Conservation (phyloP, 1,140 invertebrate species). For the Asobara japonica region DNA sequence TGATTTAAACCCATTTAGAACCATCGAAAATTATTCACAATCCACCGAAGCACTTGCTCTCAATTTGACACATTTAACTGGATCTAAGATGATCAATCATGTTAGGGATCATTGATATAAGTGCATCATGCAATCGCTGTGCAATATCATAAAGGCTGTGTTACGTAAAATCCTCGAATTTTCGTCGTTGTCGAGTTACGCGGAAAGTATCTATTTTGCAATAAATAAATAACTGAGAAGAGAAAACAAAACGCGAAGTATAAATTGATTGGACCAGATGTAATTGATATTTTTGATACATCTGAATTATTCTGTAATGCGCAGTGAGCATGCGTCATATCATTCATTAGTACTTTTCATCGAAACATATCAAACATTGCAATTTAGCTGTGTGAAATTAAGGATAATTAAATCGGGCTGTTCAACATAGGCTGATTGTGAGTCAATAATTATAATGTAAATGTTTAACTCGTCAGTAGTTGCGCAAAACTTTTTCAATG, state of each 20-base stretch:
- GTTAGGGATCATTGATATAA: too few relatives aligned
- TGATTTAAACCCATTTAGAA: too few relatives aligned
- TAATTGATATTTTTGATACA: constrained; percentile 48
- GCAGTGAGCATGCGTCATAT: constrained; percentile 37
- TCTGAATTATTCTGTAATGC: constrained; percentile 47
- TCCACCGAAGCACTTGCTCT: too few relatives aligned
- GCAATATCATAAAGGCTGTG: constrained; percentile 16
- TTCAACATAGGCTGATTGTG: not conserved
- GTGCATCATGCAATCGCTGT: not conserved
- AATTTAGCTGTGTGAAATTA: not conserved
- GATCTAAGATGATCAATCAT: too few relatives aligned
- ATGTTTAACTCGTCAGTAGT: too few relatives aligned
- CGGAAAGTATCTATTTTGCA: not conserved
- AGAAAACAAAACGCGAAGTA: not conserved
- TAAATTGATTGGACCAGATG: constrained; percentile 1
- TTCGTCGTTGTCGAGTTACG: not conserved
- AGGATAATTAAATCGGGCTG: not conserved
- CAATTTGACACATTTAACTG: too few relatives aligned
- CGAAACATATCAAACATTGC: not conserved
- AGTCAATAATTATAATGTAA: not conserved
- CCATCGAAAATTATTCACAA: too few relatives aligned
- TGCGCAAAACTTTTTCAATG: not conserved
- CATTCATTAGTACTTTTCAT: not conserved
- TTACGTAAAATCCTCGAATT: not conserved
- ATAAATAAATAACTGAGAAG: constrained; percentile 7